Base-by-base conservation (phyloP, 2,797 vertebrate genomes). In the Hozukius guyotensis region DNA sequence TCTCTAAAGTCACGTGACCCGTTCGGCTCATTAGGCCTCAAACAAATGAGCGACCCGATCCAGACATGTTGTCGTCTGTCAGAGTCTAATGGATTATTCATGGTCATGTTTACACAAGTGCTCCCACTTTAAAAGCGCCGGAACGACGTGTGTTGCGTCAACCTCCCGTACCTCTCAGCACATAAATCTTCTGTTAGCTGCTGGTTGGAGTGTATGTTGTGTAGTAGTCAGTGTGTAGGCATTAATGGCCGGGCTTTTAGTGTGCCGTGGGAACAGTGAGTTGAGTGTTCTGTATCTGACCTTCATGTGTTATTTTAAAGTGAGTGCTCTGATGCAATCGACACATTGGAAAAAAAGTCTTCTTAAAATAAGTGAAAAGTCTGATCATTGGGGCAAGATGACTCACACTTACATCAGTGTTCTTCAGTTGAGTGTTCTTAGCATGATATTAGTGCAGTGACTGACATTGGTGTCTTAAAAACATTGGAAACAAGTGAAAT, bases 11-110 rank as follows among this genome's bases (percentile, higher is more conserved):
- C 73, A 49, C 16, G 6, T 53, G 60, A 63, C 82, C 1, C 12
- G 38, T 63, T 78, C 18, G 31, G 46, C 68, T 80, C 63, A 9
- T 85, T 81, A 42, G 53, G 42, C 18, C 55, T 59, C 10, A 5
- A 5, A 4, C 77, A 81, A 81, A 85, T 25, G 72, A 82, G 72
- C 38, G 72, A 22, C 25, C 63, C 20, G 69, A 82, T 73, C 63
- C 67, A 68, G 72, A 83, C 65, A 57, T 65, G 72, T 70, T 59
- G 34, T 57, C 74, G 74, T 84, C 81, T 71, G n/a, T 66, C 60
- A 8, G 56, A 62, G 29, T 70, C 75, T 82, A 68, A 88, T 92
- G 85, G 82, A 89, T 88, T 85, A 82, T 89, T 89, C 88, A 84
- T 86, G 84, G 59, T 57, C 81, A 55, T 79, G 80, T 90, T 88